Conservation (phyloP, 2,797 vertebrate genomes). For the Tamandua tetradactyla region DNA sequence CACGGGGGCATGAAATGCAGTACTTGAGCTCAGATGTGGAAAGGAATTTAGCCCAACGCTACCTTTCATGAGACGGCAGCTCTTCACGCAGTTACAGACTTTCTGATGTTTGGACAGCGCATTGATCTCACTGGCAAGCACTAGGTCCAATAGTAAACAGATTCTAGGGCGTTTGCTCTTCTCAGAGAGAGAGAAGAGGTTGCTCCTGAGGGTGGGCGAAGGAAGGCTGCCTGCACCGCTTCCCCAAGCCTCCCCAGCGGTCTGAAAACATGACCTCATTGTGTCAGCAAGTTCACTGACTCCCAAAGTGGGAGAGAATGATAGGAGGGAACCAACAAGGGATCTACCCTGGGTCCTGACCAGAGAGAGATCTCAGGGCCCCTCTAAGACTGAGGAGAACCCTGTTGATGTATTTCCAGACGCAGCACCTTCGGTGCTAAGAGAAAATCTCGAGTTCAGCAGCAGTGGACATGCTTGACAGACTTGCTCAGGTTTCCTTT, state of each 20-base stretch:
- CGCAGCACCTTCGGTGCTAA: not conserved
- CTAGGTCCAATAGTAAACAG: not conserved
- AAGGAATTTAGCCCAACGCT: not conserved
- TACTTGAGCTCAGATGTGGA: not conserved
- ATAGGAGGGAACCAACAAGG: not conserved
- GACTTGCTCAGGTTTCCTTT: not conserved
- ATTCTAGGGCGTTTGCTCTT: not conserved
- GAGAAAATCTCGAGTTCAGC: not conserved
- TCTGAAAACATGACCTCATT: constrained; percentile 9
- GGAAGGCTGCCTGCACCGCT: not conserved
- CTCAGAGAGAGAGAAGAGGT: not conserved
- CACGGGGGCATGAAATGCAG: not conserved
- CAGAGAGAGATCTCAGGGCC: not conserved
- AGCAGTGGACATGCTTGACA: not conserved
- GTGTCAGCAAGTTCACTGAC: not conserved
- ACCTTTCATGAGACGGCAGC: not conserved
- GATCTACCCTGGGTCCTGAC: not conserved
- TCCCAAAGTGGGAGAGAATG: not conserved
- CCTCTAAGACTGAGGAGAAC: not conserved
- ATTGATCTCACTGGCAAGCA: not conserved
- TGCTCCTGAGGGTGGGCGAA: not conserved
- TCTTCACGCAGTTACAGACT: not conserved
- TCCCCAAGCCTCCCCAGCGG: not conserved
- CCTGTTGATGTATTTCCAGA: not conserved
- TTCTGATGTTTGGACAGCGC: not conserved